Evolutionary conservation across 1,140 invertebrate genomes (phyloP).

Genomic region (Trichomalopsis sarcophagae): DNA sequence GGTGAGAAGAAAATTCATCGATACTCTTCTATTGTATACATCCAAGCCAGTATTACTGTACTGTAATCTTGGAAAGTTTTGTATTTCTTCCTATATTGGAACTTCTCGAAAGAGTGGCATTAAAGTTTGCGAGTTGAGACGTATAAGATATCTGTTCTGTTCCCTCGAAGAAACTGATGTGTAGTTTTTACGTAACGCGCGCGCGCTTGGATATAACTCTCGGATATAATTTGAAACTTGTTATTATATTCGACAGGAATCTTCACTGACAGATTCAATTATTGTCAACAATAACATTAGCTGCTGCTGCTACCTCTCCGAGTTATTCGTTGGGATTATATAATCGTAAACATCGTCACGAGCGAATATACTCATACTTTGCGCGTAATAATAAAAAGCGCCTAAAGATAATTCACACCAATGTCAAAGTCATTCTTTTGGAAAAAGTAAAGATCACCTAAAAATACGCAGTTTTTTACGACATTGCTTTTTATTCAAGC

Average conservation of each 20-base stretch:
- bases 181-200: too few species aligned
- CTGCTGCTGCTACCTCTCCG: not conserved
- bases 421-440: too few species aligned
- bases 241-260: not conserved
- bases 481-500: too few species aligned
- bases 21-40: not conserved
- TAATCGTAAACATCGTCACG: too few species aligned
- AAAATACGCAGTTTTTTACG: too few species aligned
- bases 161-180: not conserved
- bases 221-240: not conserved
- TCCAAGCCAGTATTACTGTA: not conserved
- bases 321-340: not conserved
- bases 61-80: not conserved
- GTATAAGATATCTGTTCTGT: not conserved
- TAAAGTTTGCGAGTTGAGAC: too few species aligned
- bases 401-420: too few species aligned
- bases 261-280: not conserved
- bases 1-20: not conserved
- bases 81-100: not conserved
- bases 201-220: too few species aligned
- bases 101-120: not conserved
- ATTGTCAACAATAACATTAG: not conserved
- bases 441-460: too few species aligned
- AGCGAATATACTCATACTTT: too few species aligned
- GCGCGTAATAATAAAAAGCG: too few species aligned